Base-by-base conservation (phyloP, 2,113 vertebrate species). In the Falcunculus frontatus region DNA sequence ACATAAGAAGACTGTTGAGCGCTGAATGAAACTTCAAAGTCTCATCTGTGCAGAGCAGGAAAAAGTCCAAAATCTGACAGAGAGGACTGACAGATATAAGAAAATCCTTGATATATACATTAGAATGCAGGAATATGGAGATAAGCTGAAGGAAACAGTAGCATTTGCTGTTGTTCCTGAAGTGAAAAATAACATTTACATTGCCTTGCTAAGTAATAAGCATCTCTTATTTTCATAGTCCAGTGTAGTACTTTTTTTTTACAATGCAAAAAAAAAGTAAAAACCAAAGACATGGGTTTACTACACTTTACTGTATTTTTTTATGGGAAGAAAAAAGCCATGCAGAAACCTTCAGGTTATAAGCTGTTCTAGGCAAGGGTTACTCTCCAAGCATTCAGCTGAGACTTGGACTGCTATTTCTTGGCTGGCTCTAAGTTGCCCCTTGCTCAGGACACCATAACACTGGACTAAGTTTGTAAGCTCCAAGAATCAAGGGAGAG, bases 31-130 rank as follows among this genome's bases (percentile, higher is more conserved):
- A 76, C 35, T 73, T 16, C 57, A 59, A 87, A 76, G 10, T 37
- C 16, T 74, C 1, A 0, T 50, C 5, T 0, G 0, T 44, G 35
- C 17, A 77, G 30, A 88, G 63, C n/a, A 68, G 23, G 4, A 79
- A 21, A 77, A 84, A 88, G 27, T 18, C 42, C 47, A 65, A 50
- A 53, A 85, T 39, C 46, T 84, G 55, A n/a, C 41, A 73, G 29
- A 68, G 13, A 76, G 7, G 23, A 75, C 44, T 87, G 65, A 46
- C 8, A 76, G 20, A 10, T 74, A 13, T 33, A 68, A 80, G 55
- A 55, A 89, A 83, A 74, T 63, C 33, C 14, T 56, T 64, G 11
- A 39, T 49, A 49, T 22, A 72, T 26, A 37, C 33, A 17, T 46
- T 75, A 69, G 20, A 60, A 79, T 16, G 5, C 17, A 77, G 33